Conservation (phyloP, 1,140 invertebrate species). For the Drosophila sp. region DNA sequence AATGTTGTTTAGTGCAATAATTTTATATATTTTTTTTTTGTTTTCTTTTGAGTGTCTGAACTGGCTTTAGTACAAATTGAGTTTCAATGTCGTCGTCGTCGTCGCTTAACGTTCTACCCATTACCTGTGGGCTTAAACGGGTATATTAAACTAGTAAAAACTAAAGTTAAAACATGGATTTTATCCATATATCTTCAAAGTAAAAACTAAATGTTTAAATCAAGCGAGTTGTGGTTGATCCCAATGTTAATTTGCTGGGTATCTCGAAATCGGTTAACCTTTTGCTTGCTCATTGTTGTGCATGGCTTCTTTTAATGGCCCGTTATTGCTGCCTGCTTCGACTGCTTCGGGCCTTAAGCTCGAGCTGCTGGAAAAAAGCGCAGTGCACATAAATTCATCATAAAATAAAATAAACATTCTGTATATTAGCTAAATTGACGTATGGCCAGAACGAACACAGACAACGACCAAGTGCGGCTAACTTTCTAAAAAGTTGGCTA, state of each 20-base stretch:
- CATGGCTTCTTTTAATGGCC: constrained; percentile 58
- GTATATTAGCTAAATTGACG: constrained; percentile 73
- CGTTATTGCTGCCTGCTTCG: background rate
- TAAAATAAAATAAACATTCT: constrained; percentile 53
- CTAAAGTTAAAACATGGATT: no score
- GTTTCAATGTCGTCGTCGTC: constrained; percentile 55
- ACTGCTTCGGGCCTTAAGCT: constrained; percentile 8
- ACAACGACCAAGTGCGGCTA: constrained; percentile 2
- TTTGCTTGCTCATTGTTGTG: constrained; percentile 62
- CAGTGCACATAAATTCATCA: constrained; percentile 70
- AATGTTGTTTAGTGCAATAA: constrained; percentile 56
- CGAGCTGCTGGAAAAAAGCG: constrained; percentile 47
- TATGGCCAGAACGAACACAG: constrained; percentile 39
- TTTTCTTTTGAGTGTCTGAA: constrained; percentile 44
- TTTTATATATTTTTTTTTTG: constrained; percentile 7
- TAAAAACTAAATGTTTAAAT: no score
- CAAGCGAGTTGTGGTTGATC: no score
- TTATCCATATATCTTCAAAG: no score
- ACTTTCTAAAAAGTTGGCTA: background rate
- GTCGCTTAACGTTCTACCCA: constrained; percentile 50
- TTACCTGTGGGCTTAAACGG: background rate
- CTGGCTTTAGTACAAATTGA: constrained; percentile 68
- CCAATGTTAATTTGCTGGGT: background rate
- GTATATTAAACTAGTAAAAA: background rate
- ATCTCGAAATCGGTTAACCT: background rate